phyloP scores from a whole-genome alignment of 1,140 invertebrate species.

The Panagrolaimus sp. region DNA sequence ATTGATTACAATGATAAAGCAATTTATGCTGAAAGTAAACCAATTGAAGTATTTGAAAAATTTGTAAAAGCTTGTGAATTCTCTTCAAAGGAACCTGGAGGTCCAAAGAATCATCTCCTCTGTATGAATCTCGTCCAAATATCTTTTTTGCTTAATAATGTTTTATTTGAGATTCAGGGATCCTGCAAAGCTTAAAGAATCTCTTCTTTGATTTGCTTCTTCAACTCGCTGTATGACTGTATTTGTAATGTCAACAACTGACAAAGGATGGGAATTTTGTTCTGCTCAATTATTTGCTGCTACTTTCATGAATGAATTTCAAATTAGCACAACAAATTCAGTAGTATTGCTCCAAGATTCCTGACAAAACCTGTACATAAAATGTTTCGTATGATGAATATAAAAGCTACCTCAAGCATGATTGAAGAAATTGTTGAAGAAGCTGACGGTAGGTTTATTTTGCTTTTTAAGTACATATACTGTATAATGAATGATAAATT shows the following conservation, averaged over 20 bases:
- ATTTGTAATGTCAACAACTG: background rate
- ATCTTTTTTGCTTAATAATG: no score
- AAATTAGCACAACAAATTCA: conserved; percentile 2
- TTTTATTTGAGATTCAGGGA: background rate
- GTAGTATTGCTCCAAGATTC: background rate
- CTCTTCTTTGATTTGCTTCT: background rate
- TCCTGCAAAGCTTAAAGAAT: background rate
- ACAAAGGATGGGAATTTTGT: background rate
- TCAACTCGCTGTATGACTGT: background rate
- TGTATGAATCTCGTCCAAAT: background rate
- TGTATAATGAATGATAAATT: no score
- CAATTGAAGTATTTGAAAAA: no score
- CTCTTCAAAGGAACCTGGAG: background rate
- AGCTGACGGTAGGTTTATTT: no score
- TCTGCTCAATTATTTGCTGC: background rate
- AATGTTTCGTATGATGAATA: background rate
- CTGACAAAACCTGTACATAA: background rate
- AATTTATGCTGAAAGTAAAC: no score
- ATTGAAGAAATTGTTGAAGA: background rate
- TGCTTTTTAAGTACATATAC: no score
- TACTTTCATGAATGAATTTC: background rate
- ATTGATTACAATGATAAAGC: no score
- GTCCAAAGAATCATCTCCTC: background rate
- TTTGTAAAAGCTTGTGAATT: no score
- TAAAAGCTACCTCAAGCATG: background rate